Evolutionary conservation across 1,140 invertebrate species (phyloP).

Genomic region (Micrasema minimum): DNA sequence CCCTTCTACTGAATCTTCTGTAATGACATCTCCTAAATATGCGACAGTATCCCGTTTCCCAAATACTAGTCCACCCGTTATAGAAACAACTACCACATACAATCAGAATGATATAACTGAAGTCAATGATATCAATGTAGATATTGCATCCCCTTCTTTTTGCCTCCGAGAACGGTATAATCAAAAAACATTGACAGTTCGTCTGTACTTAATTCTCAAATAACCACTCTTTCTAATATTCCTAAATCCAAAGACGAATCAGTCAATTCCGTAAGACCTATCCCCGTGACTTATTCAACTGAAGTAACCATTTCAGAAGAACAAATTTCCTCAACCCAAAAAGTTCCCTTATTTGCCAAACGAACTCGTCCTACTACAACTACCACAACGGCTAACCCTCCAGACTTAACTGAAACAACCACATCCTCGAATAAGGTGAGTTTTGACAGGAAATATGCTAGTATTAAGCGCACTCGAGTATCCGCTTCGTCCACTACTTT

Average conservation of each 20-base stretch:
- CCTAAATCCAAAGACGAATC: slow-evolving; percentile 56
- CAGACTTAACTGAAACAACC: slow-evolving; percentile 53
- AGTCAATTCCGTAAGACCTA: slow-evolving; percentile 54
- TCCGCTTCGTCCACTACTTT: slow-evolving; percentile 61
- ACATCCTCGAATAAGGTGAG: slow-evolving; percentile 65
- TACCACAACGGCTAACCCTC: slow-evolving; percentile 59
- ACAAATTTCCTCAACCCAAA: slow-evolving; percentile 44
- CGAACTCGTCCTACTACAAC: slow-evolving; percentile 56
- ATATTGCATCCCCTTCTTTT: slow-evolving; percentile 46
- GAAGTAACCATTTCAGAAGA: slow-evolving; percentile 52
- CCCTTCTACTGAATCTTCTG: slow-evolving; percentile 27
- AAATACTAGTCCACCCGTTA: slow-evolving; percentile 15
- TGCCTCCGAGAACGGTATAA: slow-evolving; percentile 50
- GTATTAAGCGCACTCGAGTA: slow-evolving; percentile 61
- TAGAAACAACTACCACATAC: slow-evolving; percentile 41
- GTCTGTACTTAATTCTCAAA: slow-evolving; percentile 63
- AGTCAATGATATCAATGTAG: slow-evolving; percentile 46
- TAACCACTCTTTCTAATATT: slow-evolving; percentile 65
- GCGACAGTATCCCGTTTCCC: slow-evolving; percentile 29
- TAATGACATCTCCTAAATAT: slow-evolving; percentile 36
- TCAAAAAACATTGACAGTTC: slow-evolving; percentile 57
- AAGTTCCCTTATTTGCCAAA: slow-evolving; percentile 46
- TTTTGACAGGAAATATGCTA: slow-evolving; percentile 65
- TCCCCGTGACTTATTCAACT: slow-evolving; percentile 49
- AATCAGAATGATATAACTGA: slow-evolving; percentile 39